A percentile compares a stretch with the other conserved stretches of the same genome.
Conservation (phyloP, 2,888 invertebrate genomes). For the Hypercompe scribonia region DNA sequence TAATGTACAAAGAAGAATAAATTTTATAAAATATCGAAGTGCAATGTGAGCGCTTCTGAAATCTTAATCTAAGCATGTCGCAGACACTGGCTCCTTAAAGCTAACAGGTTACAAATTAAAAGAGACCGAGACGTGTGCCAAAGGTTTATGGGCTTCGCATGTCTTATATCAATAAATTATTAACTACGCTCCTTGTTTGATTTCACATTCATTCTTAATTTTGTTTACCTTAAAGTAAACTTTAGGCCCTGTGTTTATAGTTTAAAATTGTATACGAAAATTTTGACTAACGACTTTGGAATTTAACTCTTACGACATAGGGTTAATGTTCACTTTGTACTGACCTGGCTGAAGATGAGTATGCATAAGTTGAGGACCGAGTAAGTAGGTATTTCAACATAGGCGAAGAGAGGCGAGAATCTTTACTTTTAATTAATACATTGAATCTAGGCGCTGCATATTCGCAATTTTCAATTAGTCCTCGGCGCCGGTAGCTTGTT, state of each 20-base stretch:
- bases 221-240: slow-evolving; percentile 73
- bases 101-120: slow-evolving; percentile 86
- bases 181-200: slow-evolving; percentile 84
- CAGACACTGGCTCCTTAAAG: slow-evolving; percentile 58
- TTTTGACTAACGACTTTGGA: slow-evolving; percentile 61
- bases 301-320: slow-evolving; percentile 73
- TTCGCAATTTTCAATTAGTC: slow-evolving; percentile 82
- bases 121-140: slow-evolving; percentile 84
- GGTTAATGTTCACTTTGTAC: slow-evolving; percentile 75
- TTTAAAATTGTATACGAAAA: slow-evolving; percentile 63
- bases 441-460: slow-evolving; percentile 74
- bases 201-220: slow-evolving; percentile 76
- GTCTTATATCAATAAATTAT: slow-evolving; percentile 87
- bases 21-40: slow-evolving; percentile 58
- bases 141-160: slow-evolving; percentile 86
- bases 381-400: slow-evolving; percentile 75
- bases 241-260: slow-evolving; percentile 71
- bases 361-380: slow-evolving; percentile 63
- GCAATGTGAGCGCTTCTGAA: slow-evolving; percentile 61
- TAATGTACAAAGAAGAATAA: neutral
- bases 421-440: slow-evolving; percentile 84
- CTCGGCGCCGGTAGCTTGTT: slow-evolving; percentile 80
- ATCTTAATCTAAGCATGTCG: slow-evolving; percentile 76
- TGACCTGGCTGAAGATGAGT: slow-evolving; percentile 60
- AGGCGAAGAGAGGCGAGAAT: slow-evolving; percentile 79